A percentile compares a stretch with the other conserved stretches of the same genome.
phyloP scores from a whole-genome alignment of 2,113 vertebrate genomes.

The Parus major region DNA sequence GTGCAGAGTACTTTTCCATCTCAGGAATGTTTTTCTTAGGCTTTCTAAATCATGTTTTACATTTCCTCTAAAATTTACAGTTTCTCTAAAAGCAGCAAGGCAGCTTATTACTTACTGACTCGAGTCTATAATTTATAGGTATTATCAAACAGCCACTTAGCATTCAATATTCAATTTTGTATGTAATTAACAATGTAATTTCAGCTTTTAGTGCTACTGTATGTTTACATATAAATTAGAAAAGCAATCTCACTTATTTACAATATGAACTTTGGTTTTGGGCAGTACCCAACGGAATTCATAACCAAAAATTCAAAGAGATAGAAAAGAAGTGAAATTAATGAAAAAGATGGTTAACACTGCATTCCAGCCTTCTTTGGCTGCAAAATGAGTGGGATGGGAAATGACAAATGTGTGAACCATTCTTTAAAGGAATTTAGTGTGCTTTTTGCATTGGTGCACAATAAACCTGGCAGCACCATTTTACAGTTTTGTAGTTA shows the following conservation, averaged over 20 bases:
- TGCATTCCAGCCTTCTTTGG: neutral
- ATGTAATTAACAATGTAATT: neutral
- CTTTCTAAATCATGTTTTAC: neutral
- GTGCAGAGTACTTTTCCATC: neutral
- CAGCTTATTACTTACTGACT: neutral
- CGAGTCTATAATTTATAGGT: neutral
- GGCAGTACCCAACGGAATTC: neutral
- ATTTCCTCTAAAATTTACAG: neutral
- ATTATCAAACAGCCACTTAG: neutral
- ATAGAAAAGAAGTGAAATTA: neutral
- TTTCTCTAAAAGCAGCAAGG: neutral
- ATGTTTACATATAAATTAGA: neutral
- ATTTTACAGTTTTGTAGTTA: neutral
- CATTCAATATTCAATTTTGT: neutral
- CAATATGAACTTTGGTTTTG: neutral
- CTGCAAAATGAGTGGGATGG: constrained; percentile 11
- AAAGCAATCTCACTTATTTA: neutral
- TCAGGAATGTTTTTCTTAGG: neutral
- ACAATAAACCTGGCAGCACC: neutral
- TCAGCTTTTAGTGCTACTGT: neutral
- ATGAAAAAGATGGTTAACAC: neutral
- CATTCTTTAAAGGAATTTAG: neutral
- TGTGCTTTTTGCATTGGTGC: neutral
- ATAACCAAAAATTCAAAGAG: neutral
- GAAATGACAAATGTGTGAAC: constrained; percentile 1